Evolutionary conservation across 2,888 invertebrate genomes (phyloP), one percentile per base, ranked within the genome.

Genomic region (Tenodera sinensis): DNA sequence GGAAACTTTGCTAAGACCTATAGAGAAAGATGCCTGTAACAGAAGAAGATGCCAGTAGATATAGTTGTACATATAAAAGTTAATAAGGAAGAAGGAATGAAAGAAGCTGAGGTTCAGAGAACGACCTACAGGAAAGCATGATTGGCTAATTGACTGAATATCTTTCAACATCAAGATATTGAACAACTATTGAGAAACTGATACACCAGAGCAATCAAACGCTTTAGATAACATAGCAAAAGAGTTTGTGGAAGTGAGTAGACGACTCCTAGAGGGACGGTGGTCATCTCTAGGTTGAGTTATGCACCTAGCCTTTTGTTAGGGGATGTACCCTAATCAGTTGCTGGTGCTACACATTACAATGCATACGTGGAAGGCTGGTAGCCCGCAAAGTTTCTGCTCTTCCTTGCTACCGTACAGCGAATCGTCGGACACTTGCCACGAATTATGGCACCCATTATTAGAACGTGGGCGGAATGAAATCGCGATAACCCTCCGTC

Each of bases 401-500:
- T 84, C 85, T 84, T 71, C 47, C 87, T 87, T 83, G 88, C 85
- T 84, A 42, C 89, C 90, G 91, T 71, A 71, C 20, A 71, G 91
- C 91, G 90, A 93, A 94, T 94, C 94, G 54, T 27, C 87, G 94
- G 94, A 94, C 94, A 94, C 94, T 94, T 94, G 94, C 94, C 94
- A 94, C 94, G 94, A 95, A 94, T 95, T 95, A 95, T 95, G 94
- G 94, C 94, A 94, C 94, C 94, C 94, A 95, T 95, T 94, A 95
- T 94, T 94, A 94, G 94, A 94, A 94, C 94, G 94, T 94, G 94
- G 94, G 94, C 94, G 94, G 94, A 95, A 94, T 94, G 94, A 94
- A 94, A 95, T 94, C 94, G 94, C 94, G 94, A 94, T 94, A 94
- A 93, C 88, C 83, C 83, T 88, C 85, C 86, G 34, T 88, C 85